Conservation (phyloP, 2,888 invertebrate genomes). For the Phyllotreta striolata region DNA sequence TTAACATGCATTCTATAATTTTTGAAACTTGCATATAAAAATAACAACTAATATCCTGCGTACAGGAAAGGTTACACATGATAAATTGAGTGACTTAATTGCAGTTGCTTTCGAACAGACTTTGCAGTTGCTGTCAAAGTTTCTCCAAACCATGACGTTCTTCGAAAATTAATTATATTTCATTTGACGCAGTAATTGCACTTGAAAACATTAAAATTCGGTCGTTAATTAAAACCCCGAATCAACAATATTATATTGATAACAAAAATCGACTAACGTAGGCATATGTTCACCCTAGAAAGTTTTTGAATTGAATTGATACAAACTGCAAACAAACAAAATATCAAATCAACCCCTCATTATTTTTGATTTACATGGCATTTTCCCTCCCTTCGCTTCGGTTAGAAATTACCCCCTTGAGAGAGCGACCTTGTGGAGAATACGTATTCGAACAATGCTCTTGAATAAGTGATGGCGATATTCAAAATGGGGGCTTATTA, state of each 20-base stretch:
- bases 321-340: conserved; percentile 18
- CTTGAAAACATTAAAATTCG: no score
- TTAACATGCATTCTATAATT: no score
- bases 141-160: background rate
- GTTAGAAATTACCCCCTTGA: conserved; percentile 3
- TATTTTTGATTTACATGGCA: conserved; percentile 22
- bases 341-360: conserved; percentile 20
- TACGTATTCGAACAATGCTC: conserved; percentile 11
- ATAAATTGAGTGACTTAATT: background rate
- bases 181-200: background rate
- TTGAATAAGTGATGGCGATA: conserved; percentile 14
- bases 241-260: no score
- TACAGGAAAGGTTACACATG: background rate
- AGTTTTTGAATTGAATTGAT: conserved; percentile 8
- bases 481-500: conserved; percentile 5
- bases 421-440: conserved; percentile 2
- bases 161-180: conserved; percentile 1
- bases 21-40: no score
- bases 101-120: conserved; percentile 1
- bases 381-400: conserved; percentile 3
- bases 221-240: no score
- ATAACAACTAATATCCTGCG: no score
- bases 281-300: no score
- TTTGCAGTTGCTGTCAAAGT: conserved; percentile 2
- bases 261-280: no score